Base-by-base conservation (phyloP, 1,140 invertebrate genomes). In the Zaprionus camerounensis region DNA sequence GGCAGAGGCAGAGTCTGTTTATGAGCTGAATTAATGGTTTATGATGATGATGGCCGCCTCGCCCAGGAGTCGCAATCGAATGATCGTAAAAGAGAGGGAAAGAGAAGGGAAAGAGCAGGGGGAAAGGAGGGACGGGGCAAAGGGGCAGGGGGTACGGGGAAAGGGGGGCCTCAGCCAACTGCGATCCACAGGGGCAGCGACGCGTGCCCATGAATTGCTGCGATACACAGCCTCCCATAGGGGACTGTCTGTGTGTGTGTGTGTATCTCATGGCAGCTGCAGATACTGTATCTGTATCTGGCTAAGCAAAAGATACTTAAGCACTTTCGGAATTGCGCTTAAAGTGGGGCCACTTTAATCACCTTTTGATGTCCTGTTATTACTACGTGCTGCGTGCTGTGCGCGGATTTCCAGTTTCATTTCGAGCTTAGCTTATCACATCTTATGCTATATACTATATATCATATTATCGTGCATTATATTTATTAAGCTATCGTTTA, bases 11-110 rank as follows among this genome's bases (percentile, higher is more conserved):
- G 11, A 15, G 28, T 26, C 59, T 41, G 44, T 87, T 87, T 86
- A 87, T 86, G 82, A 86, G 70, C 80, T 71, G 72, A 86, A 86
- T 86, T 86, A 86, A 86, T 86, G 83, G 83, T 77, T 87, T 87
- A 72, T 79, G 82, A 76, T 82, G 82, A 78, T 82, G 81, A 76
- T 76, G 82, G 72, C 80, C 71, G 71, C 56, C 71, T 44, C 26
- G 78, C 63, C 63, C 59, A 55, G 63, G 13, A 55, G 63, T 36
- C 46, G 49, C 31, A 17, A 41, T 55, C 64, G 15, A 17, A 20
- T 41, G 44, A 66, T 53, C 46, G 34, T 51, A 9, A 34, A 34
- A 11, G 31, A 34, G 31, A 34, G 31, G 9, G 31, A 31, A 9
- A 31, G 28, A 31, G 31, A 11, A 0, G 31, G 7, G 9, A 2